These are phyloP conservation scores for Pardalotus punctatus DNA, from an alignment of 2,113 vertebrate species.

Conservation along the genomic window DNA sequence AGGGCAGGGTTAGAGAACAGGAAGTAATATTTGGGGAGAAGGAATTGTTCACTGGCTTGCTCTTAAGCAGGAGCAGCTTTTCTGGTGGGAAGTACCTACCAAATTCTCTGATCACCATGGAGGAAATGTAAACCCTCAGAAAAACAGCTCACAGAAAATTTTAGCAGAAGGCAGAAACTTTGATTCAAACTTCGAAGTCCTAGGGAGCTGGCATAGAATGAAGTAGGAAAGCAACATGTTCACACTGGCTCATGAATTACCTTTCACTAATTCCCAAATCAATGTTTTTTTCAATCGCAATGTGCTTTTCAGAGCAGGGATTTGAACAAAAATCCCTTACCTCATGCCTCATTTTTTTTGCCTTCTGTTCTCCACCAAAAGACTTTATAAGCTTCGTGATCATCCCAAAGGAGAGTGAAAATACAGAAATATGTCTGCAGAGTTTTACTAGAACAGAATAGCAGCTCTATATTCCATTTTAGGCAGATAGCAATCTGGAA, in stretches of 20 bases:
- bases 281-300: not conserved
- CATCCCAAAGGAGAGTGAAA: not conserved
- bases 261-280: not conserved
- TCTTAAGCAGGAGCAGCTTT: not conserved
- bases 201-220: not conserved
- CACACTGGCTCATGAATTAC: not conserved
- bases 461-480: not conserved
- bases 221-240: not conserved
- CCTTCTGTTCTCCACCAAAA: not conserved
- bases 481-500: not conserved
- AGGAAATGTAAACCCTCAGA: not conserved
- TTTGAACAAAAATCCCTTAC: not conserved
- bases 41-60: not conserved
- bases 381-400: not conserved
- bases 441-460: not conserved
- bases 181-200: not conserved
- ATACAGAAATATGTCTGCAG: not conserved
- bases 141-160: not conserved
- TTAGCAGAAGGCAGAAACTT: not conserved
- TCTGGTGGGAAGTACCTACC: not conserved
- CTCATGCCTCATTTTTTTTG: not conserved
- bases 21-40: not conserved
- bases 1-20: not conserved
- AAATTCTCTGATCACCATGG: not conserved
- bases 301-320: not conserved